Conservation (phyloP, 2,113 vertebrate species). For the Erythrocercus mccallii region DNA sequence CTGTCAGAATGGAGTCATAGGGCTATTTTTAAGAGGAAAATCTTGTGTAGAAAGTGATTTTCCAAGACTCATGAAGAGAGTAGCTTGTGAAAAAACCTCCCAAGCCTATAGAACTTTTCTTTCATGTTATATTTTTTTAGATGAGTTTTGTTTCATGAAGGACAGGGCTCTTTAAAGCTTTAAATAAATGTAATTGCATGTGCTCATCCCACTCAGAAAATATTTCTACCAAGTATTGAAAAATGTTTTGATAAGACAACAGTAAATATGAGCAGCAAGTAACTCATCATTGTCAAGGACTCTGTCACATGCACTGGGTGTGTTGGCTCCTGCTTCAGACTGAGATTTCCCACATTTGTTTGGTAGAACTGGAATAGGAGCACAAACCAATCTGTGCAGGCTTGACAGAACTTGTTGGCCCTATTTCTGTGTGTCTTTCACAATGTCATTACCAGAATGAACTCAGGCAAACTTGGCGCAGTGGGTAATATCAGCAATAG, state of each 20-base stretch:
- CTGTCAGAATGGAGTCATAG: constrained; percentile 2
- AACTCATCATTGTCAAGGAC: neutral
- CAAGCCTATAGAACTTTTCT: neutral
- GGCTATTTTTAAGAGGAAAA: neutral
- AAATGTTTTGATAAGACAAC: neutral
- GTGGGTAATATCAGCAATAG: neutral
- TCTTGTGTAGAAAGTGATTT: neutral
- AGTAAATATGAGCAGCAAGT: neutral
- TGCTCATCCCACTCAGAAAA: neutral
- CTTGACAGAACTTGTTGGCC: neutral
- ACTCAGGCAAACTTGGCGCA: neutral
- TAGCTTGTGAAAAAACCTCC: rapidly evolving
- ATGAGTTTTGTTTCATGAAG: neutral
- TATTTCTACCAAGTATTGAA: neutral
- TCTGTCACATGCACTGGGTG: neutral
- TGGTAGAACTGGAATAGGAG: neutral
- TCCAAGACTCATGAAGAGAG: neutral
- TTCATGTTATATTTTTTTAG: neutral
- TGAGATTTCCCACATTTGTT: neutral
- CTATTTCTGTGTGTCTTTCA: neutral
- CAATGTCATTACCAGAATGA: neutral
- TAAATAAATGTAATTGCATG: neutral
- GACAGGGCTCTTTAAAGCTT: neutral
- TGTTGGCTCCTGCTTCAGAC: neutral
- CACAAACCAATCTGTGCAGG: neutral